phyloP scores from a whole-genome alignment of 2,113 vertebrate species.

The Sterna hirundo region DNA sequence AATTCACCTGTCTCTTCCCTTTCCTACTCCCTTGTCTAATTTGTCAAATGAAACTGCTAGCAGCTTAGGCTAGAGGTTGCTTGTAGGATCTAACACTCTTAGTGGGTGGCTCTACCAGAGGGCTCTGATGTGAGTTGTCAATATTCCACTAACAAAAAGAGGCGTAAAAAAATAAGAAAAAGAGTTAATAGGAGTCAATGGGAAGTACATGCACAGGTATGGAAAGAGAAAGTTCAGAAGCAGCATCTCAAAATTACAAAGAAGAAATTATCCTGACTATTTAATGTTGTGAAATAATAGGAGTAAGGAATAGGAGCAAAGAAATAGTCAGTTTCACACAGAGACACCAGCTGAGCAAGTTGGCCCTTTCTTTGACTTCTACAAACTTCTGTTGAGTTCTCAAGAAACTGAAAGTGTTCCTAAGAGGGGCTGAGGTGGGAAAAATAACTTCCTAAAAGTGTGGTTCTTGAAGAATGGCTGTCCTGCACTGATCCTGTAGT shows the following conservation, averaged over 20 bases:
- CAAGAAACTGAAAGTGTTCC: conserved; percentile 34
- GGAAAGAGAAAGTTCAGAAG: background rate
- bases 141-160: background rate
- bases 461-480: background rate
- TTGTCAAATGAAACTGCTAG: background rate
- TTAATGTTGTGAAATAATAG: background rate
- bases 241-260: background rate
- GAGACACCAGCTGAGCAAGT: background rate
- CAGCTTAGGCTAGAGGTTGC: background rate
- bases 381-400: conserved; percentile 53
- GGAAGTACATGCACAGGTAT: background rate
- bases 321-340: background rate
- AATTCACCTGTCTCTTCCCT: background rate
- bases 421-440: conserved; percentile 9
- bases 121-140: background rate
- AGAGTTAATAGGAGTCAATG: background rate
- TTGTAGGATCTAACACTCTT: background rate
- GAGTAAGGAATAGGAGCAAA: background rate
- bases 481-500: background rate
- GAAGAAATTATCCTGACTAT: background rate
- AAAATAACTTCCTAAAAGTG: conserved; percentile 15
- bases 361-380: background rate
- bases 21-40: background rate
- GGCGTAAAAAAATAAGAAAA: background rate
- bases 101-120: background rate